These are phyloP conservation scores for Ceuthmochares aereus DNA, from an alignment of 2,113 vertebrate genomes.

Conservation along the genomic window DNA sequence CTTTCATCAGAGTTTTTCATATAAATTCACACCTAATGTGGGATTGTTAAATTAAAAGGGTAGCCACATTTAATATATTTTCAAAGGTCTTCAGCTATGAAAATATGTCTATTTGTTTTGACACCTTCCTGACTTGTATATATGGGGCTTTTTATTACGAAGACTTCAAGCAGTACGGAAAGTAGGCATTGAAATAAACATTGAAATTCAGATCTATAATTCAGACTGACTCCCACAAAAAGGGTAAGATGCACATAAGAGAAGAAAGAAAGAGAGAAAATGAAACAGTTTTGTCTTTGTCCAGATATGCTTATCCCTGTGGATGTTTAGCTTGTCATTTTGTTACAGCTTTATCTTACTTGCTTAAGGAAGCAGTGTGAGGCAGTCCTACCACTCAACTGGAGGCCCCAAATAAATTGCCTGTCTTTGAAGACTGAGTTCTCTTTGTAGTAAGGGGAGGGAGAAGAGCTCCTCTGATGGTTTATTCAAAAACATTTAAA, in stretches of 20 bases:
- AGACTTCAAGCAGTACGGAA: neutral
- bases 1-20: neutral
- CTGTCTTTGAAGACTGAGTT: neutral
- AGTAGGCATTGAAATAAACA: neutral
- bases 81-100: neutral
- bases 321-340: neutral
- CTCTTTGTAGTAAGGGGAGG: neutral
- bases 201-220: neutral
- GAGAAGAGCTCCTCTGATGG: neutral
- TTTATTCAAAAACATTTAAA: neutral
- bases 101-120: neutral
- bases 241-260: neutral
- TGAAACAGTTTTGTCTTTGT: neutral
- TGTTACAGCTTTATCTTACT: neutral
- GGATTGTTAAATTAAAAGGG: conserved; percentile 7
- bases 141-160: neutral
- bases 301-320: neutral
- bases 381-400: neutral
- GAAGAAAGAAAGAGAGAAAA: neutral
- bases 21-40: neutral
- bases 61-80: neutral
- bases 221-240: neutral
- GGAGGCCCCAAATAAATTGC: neutral
- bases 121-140: neutral
- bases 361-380: neutral